Conservation (phyloP, 2,113 vertebrate species). For the Columba livia region DNA sequence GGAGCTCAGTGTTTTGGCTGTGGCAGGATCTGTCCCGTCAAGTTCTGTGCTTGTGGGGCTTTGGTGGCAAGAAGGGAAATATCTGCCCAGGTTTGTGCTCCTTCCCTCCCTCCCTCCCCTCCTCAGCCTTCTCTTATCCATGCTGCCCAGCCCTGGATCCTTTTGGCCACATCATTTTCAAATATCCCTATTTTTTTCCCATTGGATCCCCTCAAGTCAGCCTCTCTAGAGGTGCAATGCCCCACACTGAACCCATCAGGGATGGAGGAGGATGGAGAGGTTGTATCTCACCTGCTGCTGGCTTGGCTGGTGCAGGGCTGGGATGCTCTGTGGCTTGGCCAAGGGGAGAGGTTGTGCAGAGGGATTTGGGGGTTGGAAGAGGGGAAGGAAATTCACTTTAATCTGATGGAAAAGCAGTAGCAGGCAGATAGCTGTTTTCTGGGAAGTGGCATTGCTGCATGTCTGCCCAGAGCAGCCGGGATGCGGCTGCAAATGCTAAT, state of each 20-base stretch:
- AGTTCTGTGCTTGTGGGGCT: neutral
- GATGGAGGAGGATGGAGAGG: neutral
- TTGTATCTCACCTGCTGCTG: neutral
- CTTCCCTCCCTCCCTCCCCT: neutral
- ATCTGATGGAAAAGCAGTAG: neutral
- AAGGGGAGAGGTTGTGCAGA: neutral
- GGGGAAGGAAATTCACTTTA: neutral
- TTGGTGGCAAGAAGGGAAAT: neutral
- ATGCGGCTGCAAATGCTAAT: neutral
- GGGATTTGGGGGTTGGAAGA: neutral
- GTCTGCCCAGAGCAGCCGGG: neutral
- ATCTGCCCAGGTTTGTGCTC: accelerated
- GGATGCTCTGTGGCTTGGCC: neutral
- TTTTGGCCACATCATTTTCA: neutral
- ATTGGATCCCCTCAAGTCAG: neutral
- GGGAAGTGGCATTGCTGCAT: neutral
- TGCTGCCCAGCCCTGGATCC: accelerated
- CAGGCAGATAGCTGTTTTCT: neutral
- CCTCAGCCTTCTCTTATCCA: neutral
- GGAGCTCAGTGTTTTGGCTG: neutral
- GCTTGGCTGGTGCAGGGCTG: accelerated
- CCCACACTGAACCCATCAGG: neutral
- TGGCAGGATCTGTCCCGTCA: neutral
- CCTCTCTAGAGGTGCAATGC: neutral
- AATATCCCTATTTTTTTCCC: neutral